Evolutionary conservation across 1,140 invertebrate genomes (phyloP).

Genomic region (Schlechtendalia chinensis): DNA sequence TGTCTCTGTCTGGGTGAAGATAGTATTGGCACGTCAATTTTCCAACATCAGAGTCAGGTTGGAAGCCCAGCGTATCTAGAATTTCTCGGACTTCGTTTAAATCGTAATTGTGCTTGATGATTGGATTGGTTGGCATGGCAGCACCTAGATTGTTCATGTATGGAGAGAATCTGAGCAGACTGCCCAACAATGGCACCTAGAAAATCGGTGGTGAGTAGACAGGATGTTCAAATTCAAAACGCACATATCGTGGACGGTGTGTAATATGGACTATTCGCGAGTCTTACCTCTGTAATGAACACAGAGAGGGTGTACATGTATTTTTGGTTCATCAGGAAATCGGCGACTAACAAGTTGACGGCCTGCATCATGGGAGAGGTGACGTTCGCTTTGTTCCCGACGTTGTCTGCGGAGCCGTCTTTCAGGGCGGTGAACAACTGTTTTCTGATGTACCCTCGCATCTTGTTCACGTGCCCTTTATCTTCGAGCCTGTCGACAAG

Average conservation of each 20-base stretch:
- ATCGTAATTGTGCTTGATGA: not conserved
- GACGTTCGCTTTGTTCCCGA: not conserved
- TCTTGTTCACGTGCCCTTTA: not conserved
- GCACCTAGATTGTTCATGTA: not conserved
- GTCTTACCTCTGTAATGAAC: slow-evolving; percentile 14
- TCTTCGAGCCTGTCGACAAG: not conserved
- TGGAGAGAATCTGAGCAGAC: not conserved
- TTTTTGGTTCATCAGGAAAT: slow-evolving; percentile 33
- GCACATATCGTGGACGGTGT: not conserved
- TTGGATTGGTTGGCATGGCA: not conserved
- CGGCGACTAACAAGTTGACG: slow-evolving; percentile 13
- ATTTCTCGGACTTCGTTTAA: slow-evolving; percentile 17
- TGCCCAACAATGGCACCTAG: slow-evolving; percentile 7
- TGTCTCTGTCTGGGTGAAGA: not conserved
- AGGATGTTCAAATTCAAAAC: not conserved
- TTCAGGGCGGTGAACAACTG: slow-evolving; percentile 6
- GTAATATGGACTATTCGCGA: not conserved
- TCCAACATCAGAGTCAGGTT: not conserved
- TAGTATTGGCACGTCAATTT: slow-evolving; percentile 13
- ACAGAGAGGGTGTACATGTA: not conserved
- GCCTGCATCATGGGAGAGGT: not conserved
- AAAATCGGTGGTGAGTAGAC: not conserved
- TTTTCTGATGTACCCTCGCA: not conserved
- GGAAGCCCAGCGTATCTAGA: slow-evolving; percentile 15
- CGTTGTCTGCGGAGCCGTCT: not conserved